Base-by-base conservation (phyloP, 2,113 vertebrate species). In the Hucho hucho region DNA sequence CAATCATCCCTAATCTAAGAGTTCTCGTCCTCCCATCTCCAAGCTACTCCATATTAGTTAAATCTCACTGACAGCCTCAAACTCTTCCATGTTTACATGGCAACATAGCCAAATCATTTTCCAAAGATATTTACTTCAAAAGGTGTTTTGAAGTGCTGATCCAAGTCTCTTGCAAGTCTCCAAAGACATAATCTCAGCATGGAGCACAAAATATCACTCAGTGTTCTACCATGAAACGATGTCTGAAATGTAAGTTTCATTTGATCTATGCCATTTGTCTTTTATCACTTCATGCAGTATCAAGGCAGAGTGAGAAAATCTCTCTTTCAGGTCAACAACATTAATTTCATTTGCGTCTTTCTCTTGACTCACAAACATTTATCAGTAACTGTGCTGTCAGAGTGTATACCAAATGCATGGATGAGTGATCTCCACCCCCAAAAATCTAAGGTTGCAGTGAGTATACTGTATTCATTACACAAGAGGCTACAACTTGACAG, bases 261-360 rank as follows among this genome's bases (percentile, higher is more conserved):
- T 81, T 75, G 24, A 75, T 81, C 79, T 73, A 4, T 59, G 29
- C 81, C 83, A 73, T 81, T 37, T 43, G 49, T 59, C 73, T 79
- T 79, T 83, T 66, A 84, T 70, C 72, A 78, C 7, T 26, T 63
- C 61, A 11, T 11, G n/a, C 61, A 22, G 11, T 63, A 63, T 22
- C 3, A 22, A 63, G 22, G 9, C 70, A 29, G 49, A 69, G 64
- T 64, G 7, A 3, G 70, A 75, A 70, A 20, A 25, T 3, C 18
- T 28, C 12, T 64, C 63, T 76, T 18, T 69, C n/a, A 53, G 47
- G 69, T 70, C 75, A 80, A 70, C 47, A 53, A n/a, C 3, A 28
- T 53, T 9, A 11, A 37, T 0, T 12, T 79, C 63, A 37, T 22
- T n/a, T 43, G 37, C 37, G 11, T 29, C 11, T 65, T 6, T 28